Conservation (phyloP, 2,888 invertebrate species). For the Lottia scabra region DNA sequence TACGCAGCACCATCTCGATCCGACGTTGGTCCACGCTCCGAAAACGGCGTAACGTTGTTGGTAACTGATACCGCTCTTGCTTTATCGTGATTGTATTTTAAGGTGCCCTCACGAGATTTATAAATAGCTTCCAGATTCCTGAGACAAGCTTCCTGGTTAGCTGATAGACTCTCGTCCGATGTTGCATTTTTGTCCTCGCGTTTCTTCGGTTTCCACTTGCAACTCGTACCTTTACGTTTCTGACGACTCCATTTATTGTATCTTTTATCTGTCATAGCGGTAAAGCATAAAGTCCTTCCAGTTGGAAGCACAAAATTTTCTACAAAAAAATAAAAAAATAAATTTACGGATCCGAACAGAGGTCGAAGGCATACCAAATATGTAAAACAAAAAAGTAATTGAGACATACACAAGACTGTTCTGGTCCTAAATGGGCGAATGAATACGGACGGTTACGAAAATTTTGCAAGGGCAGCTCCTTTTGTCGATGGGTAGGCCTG, state of each 20-base stretch:
- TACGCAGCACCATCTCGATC: too few species aligned
- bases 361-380: too few species aligned
- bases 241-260: conserved; percentile 32
- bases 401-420: too few species aligned
- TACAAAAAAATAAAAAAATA: background rate
- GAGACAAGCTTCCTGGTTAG: background rate
- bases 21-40: too few species aligned
- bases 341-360: too few species aligned
- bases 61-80: too few species aligned
- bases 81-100: background rate
- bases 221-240: conserved; percentile 16
- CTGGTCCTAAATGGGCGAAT: too few species aligned
- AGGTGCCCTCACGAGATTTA: background rate
- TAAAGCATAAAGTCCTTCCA: conserved; percentile 16
- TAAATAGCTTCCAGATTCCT: background rate
- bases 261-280: conserved; percentile 28
- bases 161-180: background rate
- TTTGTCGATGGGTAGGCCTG: too few species aligned
- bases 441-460: too few species aligned
- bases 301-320: conserved; percentile 16
- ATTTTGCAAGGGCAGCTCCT: too few species aligned
- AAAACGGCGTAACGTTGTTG: too few species aligned
- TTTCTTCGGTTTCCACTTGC: conserved; percentile 6
- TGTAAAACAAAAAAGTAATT: too few species aligned
- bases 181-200: background rate